phyloP scores from a whole-genome alignment of 2,888 invertebrate species.

The Dasysyrphus tricinctus region DNA sequence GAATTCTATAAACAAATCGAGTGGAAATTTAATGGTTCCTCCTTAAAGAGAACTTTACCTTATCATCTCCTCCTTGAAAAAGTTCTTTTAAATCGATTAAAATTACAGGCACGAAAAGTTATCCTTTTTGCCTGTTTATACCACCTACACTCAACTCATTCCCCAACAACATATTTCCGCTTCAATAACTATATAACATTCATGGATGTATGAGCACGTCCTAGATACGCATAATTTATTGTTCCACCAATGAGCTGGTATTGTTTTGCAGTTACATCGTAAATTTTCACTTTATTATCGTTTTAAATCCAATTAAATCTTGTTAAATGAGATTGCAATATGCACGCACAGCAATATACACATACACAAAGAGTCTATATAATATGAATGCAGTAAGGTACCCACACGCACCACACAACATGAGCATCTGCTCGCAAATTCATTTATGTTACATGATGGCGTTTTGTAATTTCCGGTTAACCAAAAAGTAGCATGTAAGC shows the following conservation, averaged over 20 bases:
- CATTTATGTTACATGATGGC: conserved; percentile 25
- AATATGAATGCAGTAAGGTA: neutral
- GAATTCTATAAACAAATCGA: conserved; percentile 8
- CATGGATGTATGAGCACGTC: conserved; percentile 35
- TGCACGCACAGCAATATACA: neutral
- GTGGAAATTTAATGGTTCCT: conserved; percentile 1
- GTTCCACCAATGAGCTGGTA: conserved; percentile 14
- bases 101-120: conserved; percentile 21
- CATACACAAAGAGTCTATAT: neutral
- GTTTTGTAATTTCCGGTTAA: conserved; percentile 62
- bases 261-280: conserved; percentile 36
- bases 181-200: conserved; percentile 25
- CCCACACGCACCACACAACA: conserved; percentile 14
- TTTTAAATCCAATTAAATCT: conserved; percentile 59
- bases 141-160: neutral
- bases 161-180: conserved; percentile 13
- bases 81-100: conserved; percentile 19
- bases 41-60: neutral
- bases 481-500: conserved; percentile 57
- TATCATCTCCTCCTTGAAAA: conserved; percentile 3
- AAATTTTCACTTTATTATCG: conserved; percentile 52
- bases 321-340: conserved; percentile 52
- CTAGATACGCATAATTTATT: conserved; percentile 46
- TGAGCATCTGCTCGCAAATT: neutral
- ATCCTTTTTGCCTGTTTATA: neutral